Evolutionary conservation across 2,113 vertebrate species (phyloP).

Genomic region (Aptenodytes forsteri): DNA sequence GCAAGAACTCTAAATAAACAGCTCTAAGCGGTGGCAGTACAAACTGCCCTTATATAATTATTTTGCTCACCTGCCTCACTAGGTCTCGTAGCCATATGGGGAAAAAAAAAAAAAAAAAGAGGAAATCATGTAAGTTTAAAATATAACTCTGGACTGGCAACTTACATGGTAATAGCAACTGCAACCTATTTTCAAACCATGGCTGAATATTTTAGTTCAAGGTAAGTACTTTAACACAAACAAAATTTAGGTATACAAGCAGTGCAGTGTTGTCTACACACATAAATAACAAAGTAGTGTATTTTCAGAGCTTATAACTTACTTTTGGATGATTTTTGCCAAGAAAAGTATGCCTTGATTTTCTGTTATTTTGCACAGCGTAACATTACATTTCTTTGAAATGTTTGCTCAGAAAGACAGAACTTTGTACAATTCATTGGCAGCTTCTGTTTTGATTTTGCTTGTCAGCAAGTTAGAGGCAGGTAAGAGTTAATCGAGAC

Average conservation of each 20-base stretch:
- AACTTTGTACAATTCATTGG: not conserved
- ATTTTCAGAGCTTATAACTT: not conserved
- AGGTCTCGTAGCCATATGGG: not conserved
- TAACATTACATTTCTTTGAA: not conserved
- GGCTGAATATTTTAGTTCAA: not conserved
- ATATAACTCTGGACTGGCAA: not conserved
- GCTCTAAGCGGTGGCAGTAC: not conserved
- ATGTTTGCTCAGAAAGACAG: not conserved
- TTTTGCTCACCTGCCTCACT: not conserved
- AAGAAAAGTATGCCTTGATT: not conserved
- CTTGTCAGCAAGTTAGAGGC: not conserved
- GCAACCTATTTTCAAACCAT: not conserved
- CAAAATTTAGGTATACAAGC: not conserved
- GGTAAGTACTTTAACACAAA: not conserved
- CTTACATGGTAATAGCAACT: not conserved
- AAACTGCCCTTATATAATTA: not conserved
- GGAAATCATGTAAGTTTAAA: not conserved
- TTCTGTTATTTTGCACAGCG: not conserved
- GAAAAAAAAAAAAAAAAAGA: not conserved
- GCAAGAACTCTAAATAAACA: not conserved
- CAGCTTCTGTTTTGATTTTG: not conserved
- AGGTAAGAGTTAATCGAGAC: not conserved
- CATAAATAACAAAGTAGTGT: not conserved
- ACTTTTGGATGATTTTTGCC: not conserved
- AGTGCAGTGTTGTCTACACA: not conserved